A percentile compares a stretch with the other conserved stretches of the same genome.
These are phyloP conservation scores for Aporophyla nigra DNA, from an alignment of 2,888 invertebrate species.

Conservation along the genomic window DNA sequence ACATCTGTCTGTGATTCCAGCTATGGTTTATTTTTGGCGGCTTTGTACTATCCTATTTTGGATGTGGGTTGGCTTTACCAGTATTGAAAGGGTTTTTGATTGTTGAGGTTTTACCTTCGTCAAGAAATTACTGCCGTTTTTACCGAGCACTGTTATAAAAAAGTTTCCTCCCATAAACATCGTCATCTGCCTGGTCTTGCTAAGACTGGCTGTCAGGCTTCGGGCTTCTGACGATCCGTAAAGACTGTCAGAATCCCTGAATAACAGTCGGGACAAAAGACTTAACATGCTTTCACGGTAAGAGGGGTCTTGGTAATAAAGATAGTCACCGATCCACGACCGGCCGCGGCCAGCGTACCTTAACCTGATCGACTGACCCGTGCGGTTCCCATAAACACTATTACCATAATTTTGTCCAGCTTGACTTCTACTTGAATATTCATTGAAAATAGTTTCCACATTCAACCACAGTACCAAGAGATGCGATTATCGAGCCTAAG, in stretches of 20 bases:
- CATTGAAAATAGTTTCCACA: constrained; percentile 54
- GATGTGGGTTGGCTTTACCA: constrained; percentile 57
- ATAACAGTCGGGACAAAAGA: too few relatives aligned
- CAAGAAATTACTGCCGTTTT: constrained; percentile 7
- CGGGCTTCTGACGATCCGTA: too few relatives aligned
- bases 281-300: too few relatives aligned
- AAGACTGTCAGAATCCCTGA: too few relatives aligned
- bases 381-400: too few relatives aligned
- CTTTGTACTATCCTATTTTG: constrained; percentile 65
- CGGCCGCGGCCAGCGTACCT: background rate
- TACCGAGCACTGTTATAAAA: background rate
- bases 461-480: constrained; percentile 65
- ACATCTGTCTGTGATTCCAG: constrained; percentile 70
- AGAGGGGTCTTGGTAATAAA: too few relatives aligned
- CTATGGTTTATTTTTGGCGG: constrained; percentile 73
- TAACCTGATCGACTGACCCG: too few relatives aligned
- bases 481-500: constrained; percentile 72
- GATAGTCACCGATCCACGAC: too few relatives aligned
- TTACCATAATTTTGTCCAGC: background rate
- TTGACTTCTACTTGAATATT: constrained; percentile 30
- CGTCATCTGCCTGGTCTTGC: too few relatives aligned
- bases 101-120: constrained; percentile 18
- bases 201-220: too few relatives aligned
- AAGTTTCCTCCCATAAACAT: background rate
- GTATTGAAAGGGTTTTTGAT: constrained; percentile 46